Evolutionary conservation across 2,113 vertebrate species (phyloP).

Genomic region (Spizaetus ornatus): DNA sequence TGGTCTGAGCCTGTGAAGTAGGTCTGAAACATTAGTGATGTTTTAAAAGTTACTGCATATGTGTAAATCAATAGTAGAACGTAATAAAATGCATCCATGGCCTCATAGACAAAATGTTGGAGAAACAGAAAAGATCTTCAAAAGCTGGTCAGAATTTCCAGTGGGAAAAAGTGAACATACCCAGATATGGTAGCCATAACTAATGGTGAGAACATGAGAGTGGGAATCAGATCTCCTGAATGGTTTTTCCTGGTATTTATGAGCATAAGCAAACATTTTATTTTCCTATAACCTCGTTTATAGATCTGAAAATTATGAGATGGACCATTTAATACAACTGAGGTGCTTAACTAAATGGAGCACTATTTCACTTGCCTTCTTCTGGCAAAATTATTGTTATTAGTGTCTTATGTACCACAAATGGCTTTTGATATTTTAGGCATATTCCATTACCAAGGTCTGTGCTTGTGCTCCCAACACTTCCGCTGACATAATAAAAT

Average conservation of each 20-base stretch:
- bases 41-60: background rate
- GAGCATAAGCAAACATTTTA: background rate
- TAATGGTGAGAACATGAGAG: background rate
- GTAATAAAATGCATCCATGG: background rate
- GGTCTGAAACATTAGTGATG: background rate
- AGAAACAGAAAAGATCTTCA: background rate
- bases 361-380: background rate
- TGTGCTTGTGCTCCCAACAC: background rate
- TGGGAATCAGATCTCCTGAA: background rate
- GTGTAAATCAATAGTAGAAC: background rate
- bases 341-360: background rate
- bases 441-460: background rate
- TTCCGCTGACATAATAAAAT: background rate
- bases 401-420: background rate
- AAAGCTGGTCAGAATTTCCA: background rate
- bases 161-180: background rate
- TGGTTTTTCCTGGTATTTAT: background rate
- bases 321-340: background rate
- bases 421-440: background rate
- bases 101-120: background rate
- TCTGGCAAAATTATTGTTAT: background rate
- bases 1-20: background rate
- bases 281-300: background rate
- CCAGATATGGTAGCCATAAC: background rate
- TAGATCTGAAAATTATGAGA: background rate